A percentile compares a stretch with the other conserved stretches of the same genome.
Conservation (phyloP, 1,140 invertebrate genomes). For the Lepidotrigona ventralis region DNA sequence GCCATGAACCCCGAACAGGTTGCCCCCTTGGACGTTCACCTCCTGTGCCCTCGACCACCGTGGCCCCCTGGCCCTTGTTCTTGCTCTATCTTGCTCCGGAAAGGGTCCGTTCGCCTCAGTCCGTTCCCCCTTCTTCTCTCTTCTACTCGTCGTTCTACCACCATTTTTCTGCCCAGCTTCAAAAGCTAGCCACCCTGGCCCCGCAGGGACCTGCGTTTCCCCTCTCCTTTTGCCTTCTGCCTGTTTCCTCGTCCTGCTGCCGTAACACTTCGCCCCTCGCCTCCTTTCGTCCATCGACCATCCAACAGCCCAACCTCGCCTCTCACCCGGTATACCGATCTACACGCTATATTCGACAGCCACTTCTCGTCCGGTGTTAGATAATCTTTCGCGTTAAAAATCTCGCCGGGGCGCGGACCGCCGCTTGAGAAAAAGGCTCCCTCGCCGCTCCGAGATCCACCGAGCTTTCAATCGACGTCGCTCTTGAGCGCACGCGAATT, state of each 20-base stretch:
- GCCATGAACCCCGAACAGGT: conserved; percentile 81
- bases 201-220: conserved; percentile 57
- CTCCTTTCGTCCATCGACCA: neutral
- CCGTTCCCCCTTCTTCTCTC: conserved; percentile 32
- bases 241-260: conserved; percentile 1
- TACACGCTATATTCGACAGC: conserved; percentile 39
- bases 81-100: conserved; percentile 44
- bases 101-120: conserved; percentile 51
- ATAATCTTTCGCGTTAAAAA: conserved; percentile 72
- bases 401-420: conserved; percentile 35
- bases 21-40: conserved; percentile 80
- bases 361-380: conserved; percentile 65
- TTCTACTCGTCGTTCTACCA: conserved; percentile 44
- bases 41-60: conserved; percentile 69
- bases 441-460: too few species aligned
- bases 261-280: conserved; percentile 11
- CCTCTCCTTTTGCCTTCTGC: conserved; percentile 24
- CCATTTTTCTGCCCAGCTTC: conserved; percentile 54
- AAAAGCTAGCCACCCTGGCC: conserved; percentile 64
- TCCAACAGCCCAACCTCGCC: conserved; percentile 1
- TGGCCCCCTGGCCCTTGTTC: conserved; percentile 62
- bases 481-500: too few species aligned
- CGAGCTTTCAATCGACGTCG: too few species aligned
- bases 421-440: too few species aligned
- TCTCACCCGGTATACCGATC: conserved; percentile 19